These are phyloP conservation scores for Dorcus hopei DNA, from an alignment of 2,888 invertebrate genomes.

Conservation along the genomic window DNA sequence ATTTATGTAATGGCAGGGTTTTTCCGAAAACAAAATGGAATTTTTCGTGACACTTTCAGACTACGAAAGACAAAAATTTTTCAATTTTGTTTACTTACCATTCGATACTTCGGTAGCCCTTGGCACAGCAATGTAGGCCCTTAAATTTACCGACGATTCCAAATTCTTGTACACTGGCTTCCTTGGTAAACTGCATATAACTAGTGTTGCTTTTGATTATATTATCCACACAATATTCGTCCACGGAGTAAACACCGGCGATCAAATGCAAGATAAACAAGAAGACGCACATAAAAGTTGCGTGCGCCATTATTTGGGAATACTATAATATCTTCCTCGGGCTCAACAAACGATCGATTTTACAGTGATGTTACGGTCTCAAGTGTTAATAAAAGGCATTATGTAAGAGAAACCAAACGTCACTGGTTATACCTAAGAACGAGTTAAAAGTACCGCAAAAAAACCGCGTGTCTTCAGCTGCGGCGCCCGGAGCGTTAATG, in stretches of 20 bases:
- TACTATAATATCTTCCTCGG: not conserved
- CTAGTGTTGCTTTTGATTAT: slow-evolving; percentile 7
- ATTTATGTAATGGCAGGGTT: too few relatives aligned
- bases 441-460: too few relatives aligned
- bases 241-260: not conserved
- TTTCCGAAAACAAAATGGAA: too few relatives aligned
- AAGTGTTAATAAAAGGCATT: too few relatives aligned
- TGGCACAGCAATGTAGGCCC: slow-evolving; percentile 73
- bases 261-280: not conserved
- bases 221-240: slow-evolving; percentile 5
- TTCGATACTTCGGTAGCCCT: slow-evolving; percentile 74
- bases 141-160: slow-evolving; percentile 69
- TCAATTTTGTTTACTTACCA: slow-evolving; percentile 57
- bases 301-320: slow-evolving; percentile 8
- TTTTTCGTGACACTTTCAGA: too few relatives aligned
- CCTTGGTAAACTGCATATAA: slow-evolving; percentile 72
- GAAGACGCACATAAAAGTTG: not conserved
- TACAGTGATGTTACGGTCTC: too few relatives aligned
- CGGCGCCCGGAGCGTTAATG: too few relatives aligned
- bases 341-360: too few relatives aligned
- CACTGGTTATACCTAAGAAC: too few relatives aligned
- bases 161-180: slow-evolving; percentile 65
- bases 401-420: too few relatives aligned
- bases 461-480: too few relatives aligned
- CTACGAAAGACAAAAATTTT: too few relatives aligned